Conservation (phyloP, 2,113 vertebrate species). For the Indicator indicator region DNA sequence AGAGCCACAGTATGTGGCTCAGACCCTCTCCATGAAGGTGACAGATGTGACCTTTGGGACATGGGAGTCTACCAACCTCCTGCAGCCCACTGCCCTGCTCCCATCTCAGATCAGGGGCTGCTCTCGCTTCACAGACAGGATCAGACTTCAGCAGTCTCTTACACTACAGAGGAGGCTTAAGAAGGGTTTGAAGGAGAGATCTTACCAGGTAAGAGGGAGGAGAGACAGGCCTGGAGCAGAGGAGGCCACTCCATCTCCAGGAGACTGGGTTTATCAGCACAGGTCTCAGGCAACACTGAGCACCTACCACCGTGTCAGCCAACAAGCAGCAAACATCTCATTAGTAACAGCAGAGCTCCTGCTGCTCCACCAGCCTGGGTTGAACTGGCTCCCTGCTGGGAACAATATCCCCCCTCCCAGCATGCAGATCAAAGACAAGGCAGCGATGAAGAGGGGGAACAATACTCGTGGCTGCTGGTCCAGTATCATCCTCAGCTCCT, state of each 20-base stretch:
- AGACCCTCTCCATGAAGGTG: not conserved
- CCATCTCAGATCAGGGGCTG: rapidly evolving
- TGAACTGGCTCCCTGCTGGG: not conserved
- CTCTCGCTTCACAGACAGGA: not conserved
- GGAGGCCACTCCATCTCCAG: rapidly evolving
- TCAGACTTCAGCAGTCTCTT: not conserved
- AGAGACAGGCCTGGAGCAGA: rapidly evolving
- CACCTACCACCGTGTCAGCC: rapidly evolving
- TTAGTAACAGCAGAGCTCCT: not conserved
- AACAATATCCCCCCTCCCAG: rapidly evolving
- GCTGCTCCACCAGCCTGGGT: not conserved
- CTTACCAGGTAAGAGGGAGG: not conserved
- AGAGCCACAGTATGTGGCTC: rapidly evolving
- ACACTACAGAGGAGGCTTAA: not conserved
- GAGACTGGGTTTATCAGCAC: not conserved
- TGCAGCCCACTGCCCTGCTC: rapidly evolving
- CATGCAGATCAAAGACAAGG: not conserved
- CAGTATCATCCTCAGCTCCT: not conserved
- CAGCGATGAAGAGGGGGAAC: not conserved
- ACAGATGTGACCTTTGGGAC: not conserved
- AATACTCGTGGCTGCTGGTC: not conserved
- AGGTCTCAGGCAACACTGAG: not conserved
- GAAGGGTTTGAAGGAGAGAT: rapidly evolving
- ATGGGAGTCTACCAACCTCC: rapidly evolving
- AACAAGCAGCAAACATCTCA: not conserved